phyloP scores from a whole-genome alignment of 2,888 invertebrate genomes.

The Anorthoa munda region DNA sequence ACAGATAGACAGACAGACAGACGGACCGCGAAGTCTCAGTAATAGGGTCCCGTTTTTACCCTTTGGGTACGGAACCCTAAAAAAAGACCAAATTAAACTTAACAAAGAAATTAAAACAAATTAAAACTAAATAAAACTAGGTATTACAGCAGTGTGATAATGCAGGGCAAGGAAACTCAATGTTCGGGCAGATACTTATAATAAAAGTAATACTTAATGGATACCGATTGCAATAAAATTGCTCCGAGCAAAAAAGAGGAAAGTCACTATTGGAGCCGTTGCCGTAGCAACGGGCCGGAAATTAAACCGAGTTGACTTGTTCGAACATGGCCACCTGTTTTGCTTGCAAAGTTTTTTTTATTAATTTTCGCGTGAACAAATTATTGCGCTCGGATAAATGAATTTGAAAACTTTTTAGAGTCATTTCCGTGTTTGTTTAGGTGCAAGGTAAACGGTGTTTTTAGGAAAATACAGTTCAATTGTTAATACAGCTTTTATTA shows the following conservation, averaged over 20 bases:
- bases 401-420: constrained; percentile 20
- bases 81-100: no score
- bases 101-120: no score
- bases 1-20: no score
- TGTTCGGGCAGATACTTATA: no score
- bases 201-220: constrained; percentile 57
- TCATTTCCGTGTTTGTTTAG: neutral
- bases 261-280: constrained; percentile 66
- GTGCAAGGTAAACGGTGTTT: neutral
- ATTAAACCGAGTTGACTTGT: constrained; percentile 74
- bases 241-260: constrained; percentile 65
- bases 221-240: constrained; percentile 68
- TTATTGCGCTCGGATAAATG: constrained; percentile 40
- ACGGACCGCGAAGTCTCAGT: no score
- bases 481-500: neutral
- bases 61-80: no score
- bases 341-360: constrained; percentile 59
- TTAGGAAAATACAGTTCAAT: neutral
- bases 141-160: no score
- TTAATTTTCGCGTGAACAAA: constrained; percentile 52
- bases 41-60: no score
- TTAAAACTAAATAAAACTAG: no score
- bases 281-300: constrained; percentile 73
- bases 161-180: no score
- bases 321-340: constrained; percentile 67